A percentile compares a stretch with the other conserved stretches of the same genome.
These are phyloP conservation scores for Brachyhypopomus occidentalis DNA, from an alignment of 2,113 vertebrate genomes.

Conservation along the genomic window DNA sequence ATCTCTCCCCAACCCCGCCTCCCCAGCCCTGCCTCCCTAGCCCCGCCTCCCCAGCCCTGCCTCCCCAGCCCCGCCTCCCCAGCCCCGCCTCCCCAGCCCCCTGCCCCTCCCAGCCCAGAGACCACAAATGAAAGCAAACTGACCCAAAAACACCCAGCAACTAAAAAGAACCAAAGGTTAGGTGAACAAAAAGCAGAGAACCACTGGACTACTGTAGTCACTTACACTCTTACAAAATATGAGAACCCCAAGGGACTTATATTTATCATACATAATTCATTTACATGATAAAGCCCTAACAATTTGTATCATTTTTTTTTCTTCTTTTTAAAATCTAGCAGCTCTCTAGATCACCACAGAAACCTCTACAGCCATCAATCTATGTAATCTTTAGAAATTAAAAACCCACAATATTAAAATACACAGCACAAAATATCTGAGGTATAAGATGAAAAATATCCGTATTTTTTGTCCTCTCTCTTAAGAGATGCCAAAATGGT, in stretches of 20 bases:
- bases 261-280: constrained; percentile 87
- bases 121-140: constrained; percentile 30
- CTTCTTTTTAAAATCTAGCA: constrained; percentile 78
- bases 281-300: constrained; percentile 89
- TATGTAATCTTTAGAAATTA: constrained; percentile 93
- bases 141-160: constrained; percentile 15
- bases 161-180: background rate
- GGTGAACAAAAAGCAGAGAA: constrained; percentile 77
- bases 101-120: constrained; percentile 35
- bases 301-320: constrained; percentile 77
- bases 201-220: constrained; percentile 83
- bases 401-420: constrained; percentile 99
- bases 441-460: constrained; percentile 99
- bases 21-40: background rate
- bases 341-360: constrained; percentile 91
- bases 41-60: no score
- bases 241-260: constrained; percentile 84
- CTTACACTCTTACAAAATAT: constrained; percentile 88
- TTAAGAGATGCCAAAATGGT: constrained; percentile 95
- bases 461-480: constrained; percentile 76
- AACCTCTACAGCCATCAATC: constrained; percentile 92
- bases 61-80: no score
- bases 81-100: constrained; percentile 4
- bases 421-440: constrained; percentile 99
- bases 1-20: constrained; percentile 13